Conservation (phyloP, 2,797 vertebrate species). For the Alectoris magna region DNA sequence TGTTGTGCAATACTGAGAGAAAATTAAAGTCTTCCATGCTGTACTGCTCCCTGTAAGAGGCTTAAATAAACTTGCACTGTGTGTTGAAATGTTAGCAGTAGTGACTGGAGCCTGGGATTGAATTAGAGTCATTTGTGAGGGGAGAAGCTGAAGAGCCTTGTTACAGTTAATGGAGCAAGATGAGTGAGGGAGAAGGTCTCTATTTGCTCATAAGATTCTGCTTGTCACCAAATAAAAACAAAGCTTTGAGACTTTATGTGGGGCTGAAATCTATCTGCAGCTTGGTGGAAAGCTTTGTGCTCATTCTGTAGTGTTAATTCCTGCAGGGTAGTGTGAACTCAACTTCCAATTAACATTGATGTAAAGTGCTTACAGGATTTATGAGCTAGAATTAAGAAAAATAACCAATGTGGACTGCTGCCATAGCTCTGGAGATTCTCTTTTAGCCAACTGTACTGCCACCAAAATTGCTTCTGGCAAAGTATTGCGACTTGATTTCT, state of each 20-base stretch:
- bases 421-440: not conserved
- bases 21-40: not conserved
- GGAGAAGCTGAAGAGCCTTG: not conserved
- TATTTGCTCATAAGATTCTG: not conserved
- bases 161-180: not conserved
- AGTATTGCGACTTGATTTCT: not conserved
- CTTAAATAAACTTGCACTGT: not conserved
- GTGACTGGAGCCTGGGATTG: not conserved
- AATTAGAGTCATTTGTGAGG: not conserved
- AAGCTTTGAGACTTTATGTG: not conserved
- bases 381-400: slow-evolving; percentile 9
- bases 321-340: not conserved
- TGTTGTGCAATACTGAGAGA: not conserved
- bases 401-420: not conserved
- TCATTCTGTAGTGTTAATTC: not conserved
- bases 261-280: not conserved
- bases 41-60: not conserved
- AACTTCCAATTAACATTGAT: slow-evolving; percentile 19
- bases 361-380: slow-evolving; percentile 16
- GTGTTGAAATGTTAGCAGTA: not conserved
- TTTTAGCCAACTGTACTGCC: not conserved
- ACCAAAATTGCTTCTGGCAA: slow-evolving; percentile 3
- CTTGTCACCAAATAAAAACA: not conserved
- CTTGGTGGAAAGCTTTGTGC: not conserved
- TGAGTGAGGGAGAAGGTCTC: not conserved